A percentile compares a stretch with the other conserved stretches of the same genome.
phyloP scores from a whole-genome alignment of 2,113 vertebrate species.

The Centropus unirufus region DNA sequence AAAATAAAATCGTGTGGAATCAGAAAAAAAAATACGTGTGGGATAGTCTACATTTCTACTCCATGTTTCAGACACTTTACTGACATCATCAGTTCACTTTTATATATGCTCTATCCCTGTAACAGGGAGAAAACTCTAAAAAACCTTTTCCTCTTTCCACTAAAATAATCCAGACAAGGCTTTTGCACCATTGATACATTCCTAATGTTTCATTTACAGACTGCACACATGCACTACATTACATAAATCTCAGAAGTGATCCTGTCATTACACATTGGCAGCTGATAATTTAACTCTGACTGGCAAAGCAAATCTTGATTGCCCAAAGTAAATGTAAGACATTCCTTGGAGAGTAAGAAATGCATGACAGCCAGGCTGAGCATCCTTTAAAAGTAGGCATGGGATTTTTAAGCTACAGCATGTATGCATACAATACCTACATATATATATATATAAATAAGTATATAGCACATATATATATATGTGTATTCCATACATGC shows the following conservation, averaged over 20 bases:
- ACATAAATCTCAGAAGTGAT: constrained; percentile 60
- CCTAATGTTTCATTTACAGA: constrained; percentile 52
- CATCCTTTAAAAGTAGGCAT: constrained; percentile 73
- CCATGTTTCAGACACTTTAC: constrained; percentile 23
- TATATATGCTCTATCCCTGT: constrained; percentile 17
- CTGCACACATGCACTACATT: constrained; percentile 61
- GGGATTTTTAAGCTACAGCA: constrained; percentile 75
- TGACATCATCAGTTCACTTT: constrained; percentile 28
- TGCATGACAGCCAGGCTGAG: constrained; percentile 48
- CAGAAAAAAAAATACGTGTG: constrained; percentile 9
- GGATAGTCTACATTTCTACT: constrained; percentile 14
- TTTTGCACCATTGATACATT: constrained; percentile 78
- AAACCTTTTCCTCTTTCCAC: constrained; percentile 37
- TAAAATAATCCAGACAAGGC: constrained; percentile 91
- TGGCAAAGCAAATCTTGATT: constrained; percentile 72
- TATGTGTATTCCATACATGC: constrained; percentile 78
- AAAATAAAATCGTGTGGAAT: constrained; percentile 15
- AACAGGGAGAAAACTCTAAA: constrained; percentile 72
- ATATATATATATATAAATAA: constrained; percentile 14
- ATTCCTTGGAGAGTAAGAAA: constrained; percentile 69
- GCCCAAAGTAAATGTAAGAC: constrained; percentile 73
- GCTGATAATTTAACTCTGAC: constrained; percentile 63
- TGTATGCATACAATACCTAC: constrained; percentile 46
- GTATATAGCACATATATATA: constrained; percentile 70
- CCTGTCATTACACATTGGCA: constrained; percentile 53